Base-by-base conservation (phyloP, 1,140 invertebrate genomes). In the Drosophila erecta region DNA sequence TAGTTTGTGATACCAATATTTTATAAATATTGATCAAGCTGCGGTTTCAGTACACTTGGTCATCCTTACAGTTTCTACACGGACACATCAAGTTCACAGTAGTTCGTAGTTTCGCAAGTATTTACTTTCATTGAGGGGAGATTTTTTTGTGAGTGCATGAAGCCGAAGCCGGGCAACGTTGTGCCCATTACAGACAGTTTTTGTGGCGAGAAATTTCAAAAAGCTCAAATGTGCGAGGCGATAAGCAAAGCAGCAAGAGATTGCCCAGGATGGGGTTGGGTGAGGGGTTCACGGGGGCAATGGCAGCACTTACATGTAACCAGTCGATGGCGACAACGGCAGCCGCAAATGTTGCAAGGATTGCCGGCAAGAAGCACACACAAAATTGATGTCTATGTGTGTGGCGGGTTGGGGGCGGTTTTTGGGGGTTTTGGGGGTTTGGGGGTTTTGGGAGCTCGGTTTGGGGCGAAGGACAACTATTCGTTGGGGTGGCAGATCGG, bases 171-270 rank as follows among this genome's bases (percentile, higher is more conserved):
- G 40, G 59, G 59, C 71, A 65, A 75, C 72, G 69, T 75, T 55
- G 70, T 65, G 72, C 72, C 72, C 72, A 75, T 75, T 75, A 75
- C 72, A 75, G 70, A 75, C 72, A 55, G 72, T 75, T 75, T 75
- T 79, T 79, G 55, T 55, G 58, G 62, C 71, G 54, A 75, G 72
- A 75, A 75, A 75, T 75, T 74, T 76, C 62, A 56, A 87, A 81
- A 79, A 81, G 83, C 84, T 77, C 84, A 87, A 87, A 87, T 89
- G 83, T 87, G 76, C 83, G 71, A 89, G 84, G 84, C 83, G 83
- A 87, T 87, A 87, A 86, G 84, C 83, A 87, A 83, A 85, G 81
- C 81, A 80, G 73, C 70, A 76, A 77, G 74, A 70, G 66, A 70
- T 70, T 70, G 66, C 22, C 50, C 51, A 27, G 57, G 35, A 22